Percentiles rank a stretch among this genome's conserved stretches.
Evolutionary conservation across 2,797 vertebrate species (phyloP).

Genomic region (Cryptoblepharus egeriae): DNA sequence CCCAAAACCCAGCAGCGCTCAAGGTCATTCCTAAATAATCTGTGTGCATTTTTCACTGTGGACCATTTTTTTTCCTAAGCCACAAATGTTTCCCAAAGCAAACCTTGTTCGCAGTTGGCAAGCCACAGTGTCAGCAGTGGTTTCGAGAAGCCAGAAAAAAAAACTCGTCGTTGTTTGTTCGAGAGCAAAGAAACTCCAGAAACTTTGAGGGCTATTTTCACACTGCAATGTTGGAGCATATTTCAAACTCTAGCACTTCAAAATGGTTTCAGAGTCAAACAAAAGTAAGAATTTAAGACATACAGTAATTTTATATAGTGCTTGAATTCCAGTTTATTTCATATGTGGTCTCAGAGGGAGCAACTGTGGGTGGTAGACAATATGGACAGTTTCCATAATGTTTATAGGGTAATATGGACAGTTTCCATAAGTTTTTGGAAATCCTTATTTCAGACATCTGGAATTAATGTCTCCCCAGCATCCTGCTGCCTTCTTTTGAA

Average conservation of each 20-base stretch:
- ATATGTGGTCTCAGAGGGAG: background rate
- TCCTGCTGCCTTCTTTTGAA: background rate
- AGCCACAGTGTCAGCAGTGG: background rate
- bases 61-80: background rate
- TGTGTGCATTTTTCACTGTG: background rate
- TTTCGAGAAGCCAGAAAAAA: background rate
- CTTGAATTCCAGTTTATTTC: background rate
- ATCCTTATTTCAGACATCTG: background rate
- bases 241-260: background rate
- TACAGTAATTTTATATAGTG: no score
- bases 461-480: background rate
- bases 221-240: background rate
- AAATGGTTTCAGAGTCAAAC: background rate
- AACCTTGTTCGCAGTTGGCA: background rate
- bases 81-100: background rate
- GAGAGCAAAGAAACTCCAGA: conserved; percentile 2
- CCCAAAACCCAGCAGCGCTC: background rate
- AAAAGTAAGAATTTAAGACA: background rate
- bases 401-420: no score
- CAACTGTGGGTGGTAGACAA: no score
- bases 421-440: background rate
- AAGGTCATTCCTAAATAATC: background rate
- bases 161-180: conserved; percentile 36
- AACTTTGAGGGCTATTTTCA: background rate
- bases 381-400: background rate